phyloP scores from a whole-genome alignment of 2,888 invertebrate species.

The Eucera pruinosa region DNA sequence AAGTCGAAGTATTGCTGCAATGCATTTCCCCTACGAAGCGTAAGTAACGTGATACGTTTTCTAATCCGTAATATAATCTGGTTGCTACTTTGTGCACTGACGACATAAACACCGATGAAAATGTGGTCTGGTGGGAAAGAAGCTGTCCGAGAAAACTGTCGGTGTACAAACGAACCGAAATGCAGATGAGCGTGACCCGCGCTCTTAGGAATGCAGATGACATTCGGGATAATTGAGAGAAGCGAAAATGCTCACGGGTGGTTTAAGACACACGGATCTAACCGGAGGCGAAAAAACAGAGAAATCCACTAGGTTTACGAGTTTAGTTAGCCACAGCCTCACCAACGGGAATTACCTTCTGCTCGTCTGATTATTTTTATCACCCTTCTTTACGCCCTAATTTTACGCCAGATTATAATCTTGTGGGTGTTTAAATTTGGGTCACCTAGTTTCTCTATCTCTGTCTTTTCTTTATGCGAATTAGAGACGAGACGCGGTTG shows the following conservation, averaged over 20 bases:
- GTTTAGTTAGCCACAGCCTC: neutral
- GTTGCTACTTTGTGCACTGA: neutral
- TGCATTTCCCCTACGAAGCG: too few relatives aligned
- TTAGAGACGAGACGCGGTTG: neutral
- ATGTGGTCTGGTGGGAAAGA: neutral
- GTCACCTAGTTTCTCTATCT: constrained; percentile 10
- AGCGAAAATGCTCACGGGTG: constrained; percentile 35
- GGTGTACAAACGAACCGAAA: constrained; percentile 33
- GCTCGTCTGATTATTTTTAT: constrained; percentile 47
- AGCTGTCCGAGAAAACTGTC: constrained; percentile 1
- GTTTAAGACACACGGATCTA: constrained; percentile 19
- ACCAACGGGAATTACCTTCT: constrained; percentile 29
- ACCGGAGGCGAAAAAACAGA: constrained; percentile 14
- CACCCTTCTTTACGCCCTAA: constrained; percentile 19
- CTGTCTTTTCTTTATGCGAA: constrained; percentile 2
- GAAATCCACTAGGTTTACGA: constrained; percentile 30
- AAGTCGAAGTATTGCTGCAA: too few relatives aligned
- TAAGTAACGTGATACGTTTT: neutral
- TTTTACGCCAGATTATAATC: constrained; percentile 45
- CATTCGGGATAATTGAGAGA: constrained; percentile 49
- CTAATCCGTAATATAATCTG: neutral
- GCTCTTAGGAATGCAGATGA: constrained; percentile 49
- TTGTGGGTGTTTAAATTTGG: constrained; percentile 22
- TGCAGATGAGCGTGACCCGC: constrained; percentile 32
- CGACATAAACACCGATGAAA: constrained; percentile 17